These are phyloP conservation scores for Lophius piscatorius DNA, from an alignment of 2,113 vertebrate species.

Conservation along the genomic window DNA sequence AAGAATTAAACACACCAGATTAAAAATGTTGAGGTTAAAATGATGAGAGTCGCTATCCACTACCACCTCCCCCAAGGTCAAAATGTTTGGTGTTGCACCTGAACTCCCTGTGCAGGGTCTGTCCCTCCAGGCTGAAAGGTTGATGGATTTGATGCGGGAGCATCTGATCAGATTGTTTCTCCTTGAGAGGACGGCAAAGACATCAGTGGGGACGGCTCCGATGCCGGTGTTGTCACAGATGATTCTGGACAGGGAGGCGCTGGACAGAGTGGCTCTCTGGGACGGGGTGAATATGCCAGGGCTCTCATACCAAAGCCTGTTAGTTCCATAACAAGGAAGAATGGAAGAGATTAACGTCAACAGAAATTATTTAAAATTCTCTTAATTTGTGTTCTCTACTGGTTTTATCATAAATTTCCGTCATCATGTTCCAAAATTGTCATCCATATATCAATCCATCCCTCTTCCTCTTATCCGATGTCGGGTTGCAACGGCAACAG, in stretches of 20 bases:
- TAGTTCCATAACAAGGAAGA: background rate
- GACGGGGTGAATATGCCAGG: slow-evolving; percentile 62
- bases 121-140: slow-evolving; percentile 72
- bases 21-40: slow-evolving; percentile 9
- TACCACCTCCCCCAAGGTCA: background rate
- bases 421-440: too few relatives aligned
- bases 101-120: background rate
- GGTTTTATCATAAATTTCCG: too few relatives aligned
- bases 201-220: slow-evolving; percentile 32
- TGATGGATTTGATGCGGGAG: slow-evolving; percentile 11
- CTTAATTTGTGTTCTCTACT: too few relatives aligned
- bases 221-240: slow-evolving; percentile 83
- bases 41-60: slow-evolving; percentile 1
- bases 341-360: background rate
- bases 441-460: too few relatives aligned
- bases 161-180: slow-evolving; percentile 38
- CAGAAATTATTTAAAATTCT: background rate
- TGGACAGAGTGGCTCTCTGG: slow-evolving; percentile 57
- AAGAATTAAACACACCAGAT: slow-evolving; percentile 22
- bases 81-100: slow-evolving; percentile 23
- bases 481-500: too few relatives aligned
- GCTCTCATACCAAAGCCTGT: slow-evolving; percentile 79
- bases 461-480: too few relatives aligned
- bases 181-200: slow-evolving; percentile 37
- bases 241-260: slow-evolving; percentile 59